Percentiles rank a stretch among this genome's conserved stretches.
phyloP scores from a whole-genome alignment of 2,888 invertebrate species.

The Perizoma affinitatum region DNA sequence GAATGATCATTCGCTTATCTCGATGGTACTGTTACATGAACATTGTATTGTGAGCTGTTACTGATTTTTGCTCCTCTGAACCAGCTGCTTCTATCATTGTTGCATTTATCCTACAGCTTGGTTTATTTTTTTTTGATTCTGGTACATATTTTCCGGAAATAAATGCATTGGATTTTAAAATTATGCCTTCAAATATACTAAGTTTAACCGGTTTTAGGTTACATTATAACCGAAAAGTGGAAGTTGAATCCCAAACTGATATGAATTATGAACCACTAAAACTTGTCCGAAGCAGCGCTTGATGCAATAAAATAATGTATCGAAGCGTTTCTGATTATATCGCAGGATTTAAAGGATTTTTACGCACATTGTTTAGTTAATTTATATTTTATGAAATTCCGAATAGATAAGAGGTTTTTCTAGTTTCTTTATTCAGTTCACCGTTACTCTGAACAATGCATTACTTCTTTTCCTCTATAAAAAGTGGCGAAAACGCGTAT shows the following conservation, averaged over 20 bases:
- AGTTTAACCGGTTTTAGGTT: too few species aligned
- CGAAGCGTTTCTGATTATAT: constrained; percentile 10
- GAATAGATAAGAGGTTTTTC: constrained; percentile 1
- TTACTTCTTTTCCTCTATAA: constrained; percentile 53
- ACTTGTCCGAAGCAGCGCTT: not conserved
- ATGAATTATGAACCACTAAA: not conserved
- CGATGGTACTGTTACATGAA: not conserved
- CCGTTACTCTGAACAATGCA: constrained; percentile 39
- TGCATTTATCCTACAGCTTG: too few species aligned
- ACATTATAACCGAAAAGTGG: too few species aligned
- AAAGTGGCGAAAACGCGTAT: constrained; percentile 53
- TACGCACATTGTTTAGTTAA: not conserved
- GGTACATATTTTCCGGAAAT: too few species aligned
- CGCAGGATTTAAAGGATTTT: constrained; percentile 1
- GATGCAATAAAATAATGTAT: constrained; percentile 3
- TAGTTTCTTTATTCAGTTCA: constrained; percentile 5
- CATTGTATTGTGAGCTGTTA: not conserved
- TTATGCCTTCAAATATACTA: too few species aligned
- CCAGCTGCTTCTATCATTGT: not conserved
- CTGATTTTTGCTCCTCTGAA: not conserved
- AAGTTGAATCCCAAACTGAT: too few species aligned
- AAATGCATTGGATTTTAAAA: too few species aligned
- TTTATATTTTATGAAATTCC: not conserved
- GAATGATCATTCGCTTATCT: constrained; percentile 15
- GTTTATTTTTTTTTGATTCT: too few species aligned